Evolutionary conservation across 2,797 vertebrate species (phyloP).

Genomic region (Otus scops): DNA sequence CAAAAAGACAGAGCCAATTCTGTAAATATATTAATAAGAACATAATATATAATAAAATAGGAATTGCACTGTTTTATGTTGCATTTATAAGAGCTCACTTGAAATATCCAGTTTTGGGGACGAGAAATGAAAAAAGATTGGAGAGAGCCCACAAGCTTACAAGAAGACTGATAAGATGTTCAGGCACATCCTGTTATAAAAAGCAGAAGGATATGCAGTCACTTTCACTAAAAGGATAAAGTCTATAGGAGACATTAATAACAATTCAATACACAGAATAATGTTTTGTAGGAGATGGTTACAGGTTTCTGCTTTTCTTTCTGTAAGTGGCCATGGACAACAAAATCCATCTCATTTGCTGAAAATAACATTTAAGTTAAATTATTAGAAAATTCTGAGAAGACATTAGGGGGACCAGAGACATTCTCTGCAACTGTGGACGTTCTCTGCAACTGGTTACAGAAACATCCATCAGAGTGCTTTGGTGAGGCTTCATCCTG

Average conservation of each 20-base stretch:
- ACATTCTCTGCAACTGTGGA: not conserved
- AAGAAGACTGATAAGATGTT: not conserved
- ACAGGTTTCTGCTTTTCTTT: not conserved
- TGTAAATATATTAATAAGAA: not conserved
- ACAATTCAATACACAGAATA: not conserved
- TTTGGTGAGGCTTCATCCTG: not conserved
- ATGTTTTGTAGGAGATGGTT: not conserved
- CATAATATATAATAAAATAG: not conserved
- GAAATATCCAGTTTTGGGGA: not conserved
- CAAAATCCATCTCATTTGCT: not conserved
- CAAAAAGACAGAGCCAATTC: not conserved
- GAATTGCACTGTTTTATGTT: not conserved
- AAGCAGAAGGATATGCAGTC: not conserved
- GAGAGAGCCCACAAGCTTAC: not conserved
- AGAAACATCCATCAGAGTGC: not conserved
- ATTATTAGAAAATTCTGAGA: not conserved
- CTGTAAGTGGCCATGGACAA: not conserved
- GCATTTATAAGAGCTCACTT: not conserved
- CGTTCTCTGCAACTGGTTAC: not conserved
- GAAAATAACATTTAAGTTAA: not conserved
- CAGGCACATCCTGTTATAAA: not conserved
- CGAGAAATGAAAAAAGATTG: not conserved
- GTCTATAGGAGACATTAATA: not conserved
- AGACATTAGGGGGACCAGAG: not conserved
- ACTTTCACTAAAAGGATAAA: not conserved